A percentile compares a stretch with the other conserved stretches of the same genome.
Conservation (phyloP, 37 sponge, comb jelly and placozoan species). For the Hormiphora californensis region DNA sequence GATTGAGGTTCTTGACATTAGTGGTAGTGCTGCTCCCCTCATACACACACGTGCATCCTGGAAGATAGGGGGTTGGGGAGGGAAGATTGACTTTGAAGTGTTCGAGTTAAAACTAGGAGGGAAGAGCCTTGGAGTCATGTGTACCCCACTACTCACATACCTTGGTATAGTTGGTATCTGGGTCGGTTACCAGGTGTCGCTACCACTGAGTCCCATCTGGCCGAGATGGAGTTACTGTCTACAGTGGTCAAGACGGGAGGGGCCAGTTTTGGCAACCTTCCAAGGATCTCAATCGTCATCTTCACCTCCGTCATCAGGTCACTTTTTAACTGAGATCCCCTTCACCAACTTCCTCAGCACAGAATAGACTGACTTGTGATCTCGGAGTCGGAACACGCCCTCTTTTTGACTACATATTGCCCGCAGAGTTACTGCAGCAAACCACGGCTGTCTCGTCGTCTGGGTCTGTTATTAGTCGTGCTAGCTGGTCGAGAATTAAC, state of each 20-base stretch:
- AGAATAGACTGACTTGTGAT: slow-evolving; percentile 35
- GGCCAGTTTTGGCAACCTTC: slow-evolving; percentile 27
- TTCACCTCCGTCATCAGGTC: slow-evolving; percentile 35
- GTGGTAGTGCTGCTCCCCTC: not conserved
- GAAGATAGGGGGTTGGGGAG: too few species aligned
- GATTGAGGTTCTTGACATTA: slow-evolving; percentile 28
- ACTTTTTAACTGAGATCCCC: not conserved
- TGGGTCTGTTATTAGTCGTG: slow-evolving; percentile 34
- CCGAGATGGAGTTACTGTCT: not conserved
- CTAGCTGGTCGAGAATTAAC: slow-evolving; percentile 36
- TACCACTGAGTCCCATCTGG: slow-evolving; percentile 10
- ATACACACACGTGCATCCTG: slow-evolving; percentile 50
- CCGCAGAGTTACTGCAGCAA: slow-evolving; percentile 44
- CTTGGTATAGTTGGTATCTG: slow-evolving; percentile 27
- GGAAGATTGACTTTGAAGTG: too few species aligned
- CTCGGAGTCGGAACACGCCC: slow-evolving; percentile 22
- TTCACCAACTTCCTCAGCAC: slow-evolving; percentile 9
- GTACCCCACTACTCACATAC: not conserved
- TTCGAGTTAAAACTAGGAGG: too few species aligned
- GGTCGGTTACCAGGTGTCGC: not conserved
- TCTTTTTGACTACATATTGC: slow-evolving; percentile 31
- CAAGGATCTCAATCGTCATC: slow-evolving; percentile 24
- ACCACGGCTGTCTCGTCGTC: slow-evolving; percentile 53
- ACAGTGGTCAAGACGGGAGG: slow-evolving; percentile 20
- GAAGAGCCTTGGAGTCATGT: too few species aligned